Evolutionary conservation across 2,888 invertebrate species (phyloP).

Genomic region (Troglohyphantes excavatus): DNA sequence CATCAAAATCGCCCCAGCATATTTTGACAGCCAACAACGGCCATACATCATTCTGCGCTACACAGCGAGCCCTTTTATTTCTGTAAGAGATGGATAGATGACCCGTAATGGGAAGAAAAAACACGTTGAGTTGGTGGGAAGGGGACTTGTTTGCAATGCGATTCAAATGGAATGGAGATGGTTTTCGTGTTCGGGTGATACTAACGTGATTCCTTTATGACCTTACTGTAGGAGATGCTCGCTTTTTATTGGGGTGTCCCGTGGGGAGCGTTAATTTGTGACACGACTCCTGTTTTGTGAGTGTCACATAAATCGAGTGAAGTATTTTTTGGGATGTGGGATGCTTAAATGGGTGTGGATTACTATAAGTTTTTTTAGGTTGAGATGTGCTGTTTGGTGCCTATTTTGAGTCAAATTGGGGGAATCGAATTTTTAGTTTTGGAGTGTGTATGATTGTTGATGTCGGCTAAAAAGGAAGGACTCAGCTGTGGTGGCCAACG

Average conservation of each 20-base stretch:
- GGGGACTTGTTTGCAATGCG: neutral
- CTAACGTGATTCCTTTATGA: neutral
- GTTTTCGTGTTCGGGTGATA: neutral
- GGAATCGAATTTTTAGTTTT: too few relatives aligned
- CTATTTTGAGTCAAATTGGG: too few relatives aligned
- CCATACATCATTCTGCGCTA: conserved; percentile 27
- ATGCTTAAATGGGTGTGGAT: too few relatives aligned
- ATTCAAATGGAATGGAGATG: conserved; percentile 1
- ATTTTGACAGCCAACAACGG: conserved; percentile 42
- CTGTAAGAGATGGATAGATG: neutral
- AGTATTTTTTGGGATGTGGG: too few relatives aligned
- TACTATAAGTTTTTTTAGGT: too few relatives aligned
- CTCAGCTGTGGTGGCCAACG: too few relatives aligned
- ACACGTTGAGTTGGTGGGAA: neutral
- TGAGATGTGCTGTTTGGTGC: too few relatives aligned
- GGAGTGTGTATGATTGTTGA: too few relatives aligned
- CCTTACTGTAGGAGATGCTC: neutral
- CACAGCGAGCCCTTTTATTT: conserved; percentile 9
- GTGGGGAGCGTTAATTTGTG: too few relatives aligned
- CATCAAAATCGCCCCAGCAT: neutral
- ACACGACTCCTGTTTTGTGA: too few relatives aligned
- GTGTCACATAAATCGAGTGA: too few relatives aligned
- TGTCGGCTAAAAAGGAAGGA: too few relatives aligned
- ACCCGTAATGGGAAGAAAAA: neutral
- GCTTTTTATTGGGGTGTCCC: neutral